phyloP scores from a whole-genome alignment of 2,888 invertebrate genomes.

The Seira musarum region DNA sequence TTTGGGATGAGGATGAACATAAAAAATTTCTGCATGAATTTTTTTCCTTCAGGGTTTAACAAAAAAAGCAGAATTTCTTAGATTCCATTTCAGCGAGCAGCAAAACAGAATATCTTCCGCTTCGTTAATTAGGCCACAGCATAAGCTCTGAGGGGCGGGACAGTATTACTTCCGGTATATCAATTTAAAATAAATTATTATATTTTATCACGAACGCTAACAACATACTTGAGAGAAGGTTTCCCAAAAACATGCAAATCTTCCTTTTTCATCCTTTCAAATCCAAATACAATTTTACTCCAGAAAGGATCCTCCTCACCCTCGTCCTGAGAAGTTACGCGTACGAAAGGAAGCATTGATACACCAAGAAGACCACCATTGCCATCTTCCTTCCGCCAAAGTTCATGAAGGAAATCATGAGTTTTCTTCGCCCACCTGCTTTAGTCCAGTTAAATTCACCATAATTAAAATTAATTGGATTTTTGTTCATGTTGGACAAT shows the following conservation, averaged over 20 bases:
- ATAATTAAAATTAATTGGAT: neutral
- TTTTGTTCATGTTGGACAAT: neutral
- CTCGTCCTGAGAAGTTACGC: slow-evolving; percentile 54
- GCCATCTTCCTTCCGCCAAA: slow-evolving; percentile 65
- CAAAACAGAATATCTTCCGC: too few relatives aligned
- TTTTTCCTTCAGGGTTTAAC: too few relatives aligned
- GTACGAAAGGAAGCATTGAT: slow-evolving; percentile 63
- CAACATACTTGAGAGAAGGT: slow-evolving; percentile 63
- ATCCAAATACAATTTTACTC: slow-evolving; percentile 71
- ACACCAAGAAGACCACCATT: slow-evolving; percentile 67
- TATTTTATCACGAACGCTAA: too few relatives aligned
- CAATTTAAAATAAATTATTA: too few relatives aligned
- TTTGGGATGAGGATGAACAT: too few relatives aligned
- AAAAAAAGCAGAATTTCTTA: too few relatives aligned
- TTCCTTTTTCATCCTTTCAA: slow-evolving; percentile 68
- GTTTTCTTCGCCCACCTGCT: slow-evolving; percentile 68
- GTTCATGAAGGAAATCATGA: slow-evolving; percentile 60
- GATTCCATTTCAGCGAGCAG: too few relatives aligned
- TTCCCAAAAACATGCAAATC: slow-evolving; percentile 67
- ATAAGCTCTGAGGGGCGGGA: too few relatives aligned
- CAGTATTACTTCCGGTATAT: too few relatives aligned
- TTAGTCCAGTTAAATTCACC: slow-evolving; percentile 17
- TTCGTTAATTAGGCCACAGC: too few relatives aligned
- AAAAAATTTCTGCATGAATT: too few relatives aligned
- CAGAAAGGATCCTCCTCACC: slow-evolving; percentile 70